phyloP scores from a whole-genome alignment of 2,113 vertebrate species.

The Apistogramma diplotaenia region DNA sequence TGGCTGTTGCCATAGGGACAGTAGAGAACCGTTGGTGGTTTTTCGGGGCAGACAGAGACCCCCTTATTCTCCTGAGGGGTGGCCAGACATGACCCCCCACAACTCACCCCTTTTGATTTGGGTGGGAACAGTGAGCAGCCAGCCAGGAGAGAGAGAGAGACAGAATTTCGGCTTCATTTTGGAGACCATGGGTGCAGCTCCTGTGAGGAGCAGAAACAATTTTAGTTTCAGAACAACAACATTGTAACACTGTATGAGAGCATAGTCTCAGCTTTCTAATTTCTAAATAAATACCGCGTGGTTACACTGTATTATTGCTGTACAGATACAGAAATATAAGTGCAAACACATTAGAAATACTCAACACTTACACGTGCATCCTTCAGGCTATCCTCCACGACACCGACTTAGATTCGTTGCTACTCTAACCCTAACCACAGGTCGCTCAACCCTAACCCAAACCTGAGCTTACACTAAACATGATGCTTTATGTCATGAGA shows the following conservation, averaged over 20 bases:
- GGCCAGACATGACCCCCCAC: slow-evolving; percentile 76
- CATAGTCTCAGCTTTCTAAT: not conserved
- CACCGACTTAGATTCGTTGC: not conserved
- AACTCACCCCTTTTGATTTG: slow-evolving; percentile 72
- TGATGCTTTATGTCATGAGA: not conserved
- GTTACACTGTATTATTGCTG: not conserved
- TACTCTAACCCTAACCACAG: not conserved
- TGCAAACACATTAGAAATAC: not conserved
- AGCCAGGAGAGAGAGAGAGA: slow-evolving; percentile 49
- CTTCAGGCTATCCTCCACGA: not conserved
- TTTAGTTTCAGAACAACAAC: not conserved
- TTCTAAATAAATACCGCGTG: not conserved
- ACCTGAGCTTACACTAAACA: not conserved
- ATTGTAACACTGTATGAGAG: not conserved
- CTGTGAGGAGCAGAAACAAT: not conserved
- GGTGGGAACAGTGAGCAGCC: slow-evolving; percentile 67
- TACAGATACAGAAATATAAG: not conserved
- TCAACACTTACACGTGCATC: not conserved
- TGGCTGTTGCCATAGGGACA: slow-evolving; percentile 79
- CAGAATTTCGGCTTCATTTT: slow-evolving; percentile 42
- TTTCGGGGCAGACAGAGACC: slow-evolving; percentile 71
- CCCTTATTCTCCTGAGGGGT: slow-evolving; percentile 75
- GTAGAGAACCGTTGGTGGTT: slow-evolving; percentile 71
- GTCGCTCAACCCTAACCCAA: not conserved
- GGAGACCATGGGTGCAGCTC: slow-evolving; percentile 6